A percentile compares a stretch with the other conserved stretches of the same genome.
These are phyloP conservation scores for Channa argus DNA, from an alignment of 2,113 vertebrate species.

Conservation along the genomic window DNA sequence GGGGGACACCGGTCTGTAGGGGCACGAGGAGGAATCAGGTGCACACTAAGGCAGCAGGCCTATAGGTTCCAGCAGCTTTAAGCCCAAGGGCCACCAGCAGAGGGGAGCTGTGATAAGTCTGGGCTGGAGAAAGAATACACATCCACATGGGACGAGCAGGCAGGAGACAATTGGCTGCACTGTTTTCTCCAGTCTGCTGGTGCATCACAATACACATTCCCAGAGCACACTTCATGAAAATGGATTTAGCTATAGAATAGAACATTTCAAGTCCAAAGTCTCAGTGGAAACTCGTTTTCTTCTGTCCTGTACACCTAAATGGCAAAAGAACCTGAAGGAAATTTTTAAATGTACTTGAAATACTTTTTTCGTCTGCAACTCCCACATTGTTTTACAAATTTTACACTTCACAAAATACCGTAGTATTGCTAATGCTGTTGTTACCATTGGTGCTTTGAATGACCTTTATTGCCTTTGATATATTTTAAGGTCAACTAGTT, in stretches of 20 bases:
- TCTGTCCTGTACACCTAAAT: not conserved
- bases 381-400: too few relatives aligned
- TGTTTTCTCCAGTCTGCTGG: slow-evolving; percentile 76
- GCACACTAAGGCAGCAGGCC: slow-evolving; percentile 63
- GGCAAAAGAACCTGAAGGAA: not conserved
- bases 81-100: slow-evolving; percentile 75
- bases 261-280: slow-evolving; percentile 54
- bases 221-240: slow-evolving; percentile 62
- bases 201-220: slow-evolving; percentile 70
- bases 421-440: too few relatives aligned
- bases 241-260: slow-evolving; percentile 59
- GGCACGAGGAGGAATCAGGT: slow-evolving; percentile 77
- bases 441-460: too few relatives aligned
- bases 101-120: slow-evolving; percentile 65
- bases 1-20: slow-evolving; percentile 75
- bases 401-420: too few relatives aligned
- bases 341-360: not conserved
- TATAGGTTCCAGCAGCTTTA: slow-evolving; percentile 64
- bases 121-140: slow-evolving; percentile 69
- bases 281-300: slow-evolving; percentile 33
- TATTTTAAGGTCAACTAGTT: too few relatives aligned
- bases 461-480: too few relatives aligned
- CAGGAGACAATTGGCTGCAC: slow-evolving; percentile 57
- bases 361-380: not conserved
- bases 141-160: slow-evolving; percentile 68